Base-by-base conservation (phyloP, 2,888 invertebrate genomes). In the Mesochorus sp. region DNA sequence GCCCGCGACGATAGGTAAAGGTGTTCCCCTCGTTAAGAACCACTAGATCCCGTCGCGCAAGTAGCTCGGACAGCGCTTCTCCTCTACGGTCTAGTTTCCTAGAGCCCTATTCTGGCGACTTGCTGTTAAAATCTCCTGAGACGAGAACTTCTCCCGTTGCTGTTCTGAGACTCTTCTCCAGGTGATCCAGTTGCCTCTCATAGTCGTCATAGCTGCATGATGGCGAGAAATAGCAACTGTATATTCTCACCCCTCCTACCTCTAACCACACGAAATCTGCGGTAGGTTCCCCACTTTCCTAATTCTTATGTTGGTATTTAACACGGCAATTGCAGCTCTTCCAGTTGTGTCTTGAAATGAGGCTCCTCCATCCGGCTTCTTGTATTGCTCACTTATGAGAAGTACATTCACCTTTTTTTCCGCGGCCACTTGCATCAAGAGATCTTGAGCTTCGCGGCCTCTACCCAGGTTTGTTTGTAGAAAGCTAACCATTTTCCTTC, bases 391-490 rank as follows among this genome's bases (percentile, higher is more conserved):
- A 19, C 47, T 55, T 1, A 76, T 49, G 1, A 55, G 19, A 1
- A 76, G 37, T n/a, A 57, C 44, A 26, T 76, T 57, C 12, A 24
- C 47, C 21, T 55, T 37, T 17, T 71, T 70, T 5, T 76, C 76
- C 6, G 6, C 44, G 5, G 53, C 75, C n/a, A 42, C 37, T 24
- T 80, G 80, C 14, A 55, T 31, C 8, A 76, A 14, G 0, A 82
- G 76, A 0, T 70, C 64, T 14, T 80, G 70, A 0, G 81, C 79
- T 12, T 68, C 75, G 12, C 66, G 73, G 28, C 81, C 66, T 53
- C 77, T 61, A 21, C 80, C 70, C 12, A 82, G 39, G 66, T 82
- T 82, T 0, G 51, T 59, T 39, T 81, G 83, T 3, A 83, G 68
- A 24, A n/a, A 61, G 49, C 31, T 47, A 68, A 42, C 44, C 55